These are phyloP conservation scores for Ailurus styani DNA, from an alignment of 2,113 vertebrate genomes.

Conservation along the genomic window DNA sequence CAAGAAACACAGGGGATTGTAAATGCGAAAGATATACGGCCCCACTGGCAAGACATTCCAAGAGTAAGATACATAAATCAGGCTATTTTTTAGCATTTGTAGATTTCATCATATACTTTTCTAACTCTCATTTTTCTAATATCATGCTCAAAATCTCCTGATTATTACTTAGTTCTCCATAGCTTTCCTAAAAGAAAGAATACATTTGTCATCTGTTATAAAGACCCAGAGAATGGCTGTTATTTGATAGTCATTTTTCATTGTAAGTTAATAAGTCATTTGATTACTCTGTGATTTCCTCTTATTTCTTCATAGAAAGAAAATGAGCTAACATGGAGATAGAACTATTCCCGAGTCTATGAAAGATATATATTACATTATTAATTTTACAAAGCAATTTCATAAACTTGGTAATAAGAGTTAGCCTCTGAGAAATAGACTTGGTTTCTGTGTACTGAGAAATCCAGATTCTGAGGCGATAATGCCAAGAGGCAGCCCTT, in stretches of 20 bases:
- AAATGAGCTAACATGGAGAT: background rate
- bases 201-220: background rate
- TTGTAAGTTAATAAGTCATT: background rate
- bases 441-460: background rate
- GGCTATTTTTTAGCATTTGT: background rate
- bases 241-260: background rate
- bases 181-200: background rate
- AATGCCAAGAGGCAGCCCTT: background rate
- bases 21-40: background rate
- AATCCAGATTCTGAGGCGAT: background rate
- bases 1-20: background rate
- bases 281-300: background rate
- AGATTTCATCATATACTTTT: background rate
- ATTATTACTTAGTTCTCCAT: background rate
- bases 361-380: background rate
- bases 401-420: background rate
- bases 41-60: background rate
- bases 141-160: background rate
- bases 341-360: background rate
- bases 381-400: constrained; percentile 16
- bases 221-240: background rate
- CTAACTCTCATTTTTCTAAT: background rate
- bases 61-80: background rate
- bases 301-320: background rate
- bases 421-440: background rate